Percentiles rank a stretch among this genome's conserved stretches.
phyloP scores from a whole-genome alignment of 2,888 invertebrate species.

The Fragum fragum region DNA sequence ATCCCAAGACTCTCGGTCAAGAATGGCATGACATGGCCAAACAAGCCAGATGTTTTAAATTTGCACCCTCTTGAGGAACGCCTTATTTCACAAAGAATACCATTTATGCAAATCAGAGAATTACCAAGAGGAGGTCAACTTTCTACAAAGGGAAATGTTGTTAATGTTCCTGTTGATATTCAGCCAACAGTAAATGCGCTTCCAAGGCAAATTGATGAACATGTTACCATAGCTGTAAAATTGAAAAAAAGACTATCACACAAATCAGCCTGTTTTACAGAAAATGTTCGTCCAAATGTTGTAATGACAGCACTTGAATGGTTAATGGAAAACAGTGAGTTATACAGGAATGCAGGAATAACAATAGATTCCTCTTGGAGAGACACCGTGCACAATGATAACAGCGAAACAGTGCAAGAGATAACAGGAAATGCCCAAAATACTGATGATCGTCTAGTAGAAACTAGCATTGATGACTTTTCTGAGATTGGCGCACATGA shows the following conservation, averaged over 20 bases:
- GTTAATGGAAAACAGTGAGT: constrained; percentile 44
- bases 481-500: no score
- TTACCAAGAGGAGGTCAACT: constrained; percentile 51
- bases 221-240: constrained; percentile 54
- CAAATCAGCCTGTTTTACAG: constrained; percentile 42
- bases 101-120: constrained; percentile 38
- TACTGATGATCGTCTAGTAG: not conserved
- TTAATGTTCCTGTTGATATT: constrained; percentile 68
- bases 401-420: constrained; percentile 40
- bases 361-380: constrained; percentile 32
- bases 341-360: constrained; percentile 48
- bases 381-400: constrained; percentile 34
- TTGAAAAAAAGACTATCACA: constrained; percentile 55
- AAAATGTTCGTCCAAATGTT: constrained; percentile 52
- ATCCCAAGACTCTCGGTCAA: constrained; percentile 30
- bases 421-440: constrained; percentile 41
- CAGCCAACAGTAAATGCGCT: constrained; percentile 45
- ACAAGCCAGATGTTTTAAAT: constrained; percentile 52
- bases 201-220: constrained; percentile 50
- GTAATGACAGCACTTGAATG: constrained; percentile 53
- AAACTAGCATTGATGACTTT: no score
- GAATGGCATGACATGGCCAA: constrained; percentile 59
- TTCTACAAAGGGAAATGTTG: constrained; percentile 57
- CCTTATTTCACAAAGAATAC: constrained; percentile 39
- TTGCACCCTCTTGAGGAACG: constrained; percentile 38